Evolutionary conservation across 2,113 vertebrate genomes (phyloP).

Genomic region (Leucosticte australis): DNA sequence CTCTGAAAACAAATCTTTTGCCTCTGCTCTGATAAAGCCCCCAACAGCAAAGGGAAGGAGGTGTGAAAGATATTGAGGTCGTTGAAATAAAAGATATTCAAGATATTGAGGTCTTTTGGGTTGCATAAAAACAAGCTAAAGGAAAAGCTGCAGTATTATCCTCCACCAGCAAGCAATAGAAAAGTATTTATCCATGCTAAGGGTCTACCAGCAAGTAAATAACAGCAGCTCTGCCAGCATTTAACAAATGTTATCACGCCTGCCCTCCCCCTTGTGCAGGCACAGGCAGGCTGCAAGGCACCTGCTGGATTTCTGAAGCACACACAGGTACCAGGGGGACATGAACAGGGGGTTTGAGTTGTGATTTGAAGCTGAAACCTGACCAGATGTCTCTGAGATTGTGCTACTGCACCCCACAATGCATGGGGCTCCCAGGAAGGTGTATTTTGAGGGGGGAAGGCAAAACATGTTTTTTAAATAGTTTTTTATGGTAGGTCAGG

Average conservation of each 20-base stretch:
- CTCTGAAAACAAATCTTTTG: not conserved
- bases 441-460: not conserved
- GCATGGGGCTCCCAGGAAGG: not conserved
- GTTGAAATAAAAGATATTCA: not conserved
- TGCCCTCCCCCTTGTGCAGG: not conserved
- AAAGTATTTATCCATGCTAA: not conserved
- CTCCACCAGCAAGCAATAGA: not conserved
- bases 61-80: not conserved
- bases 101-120: not conserved
- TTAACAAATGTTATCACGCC: not conserved
- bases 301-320: not conserved
- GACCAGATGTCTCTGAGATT: not conserved
- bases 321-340: not conserved
- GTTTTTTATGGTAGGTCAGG: not conserved
- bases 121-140: not conserved
- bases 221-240: not conserved
- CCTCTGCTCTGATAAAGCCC: not conserved
- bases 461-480: fast-evolving
- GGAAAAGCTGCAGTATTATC: not conserved
- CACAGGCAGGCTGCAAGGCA: not conserved
- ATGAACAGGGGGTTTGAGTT: not conserved
- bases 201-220: not conserved
- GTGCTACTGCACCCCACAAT: not conserved
- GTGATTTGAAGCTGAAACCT: not conserved
- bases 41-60: not conserved